Base-by-base conservation (phyloP, 2,113 vertebrate species). In the Erpornis zantholeuca region DNA sequence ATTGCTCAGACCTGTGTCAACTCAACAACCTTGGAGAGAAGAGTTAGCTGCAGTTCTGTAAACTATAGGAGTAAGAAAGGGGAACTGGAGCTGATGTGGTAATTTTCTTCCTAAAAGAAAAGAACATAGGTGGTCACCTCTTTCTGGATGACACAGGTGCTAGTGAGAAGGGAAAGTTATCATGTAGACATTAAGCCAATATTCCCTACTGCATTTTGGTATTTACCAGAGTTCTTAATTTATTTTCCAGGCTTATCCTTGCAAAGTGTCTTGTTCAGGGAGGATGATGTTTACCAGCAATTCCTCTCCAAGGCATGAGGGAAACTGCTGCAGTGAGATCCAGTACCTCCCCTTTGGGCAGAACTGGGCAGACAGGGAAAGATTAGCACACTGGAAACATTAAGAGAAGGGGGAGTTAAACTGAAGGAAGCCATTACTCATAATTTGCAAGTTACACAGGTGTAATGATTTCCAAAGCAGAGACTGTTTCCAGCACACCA, bases 391-490 rank as follows among this genome's bases (percentile, higher is more conserved):
- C 22, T 36, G 66, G 27, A 77, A 94, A 54, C n/a, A 70, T 5
- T 36, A 45, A 40, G 66, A 59, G 40, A 57, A 64, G 12, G 5
- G 14, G 23, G 52, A 45, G 28, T 54, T 84, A 84, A 86, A 61
- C 1, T 16, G 36, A 44, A 95, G 69, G 77, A 94, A 94, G 68
- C 23, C 56, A 85, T 89, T 90, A 76, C 31, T 89, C 93, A 93
- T 38, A 49, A 44, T 68, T 68, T 87, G 19, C 73, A 82, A 94
- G 70, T 71, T 75, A 54, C 18, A 63, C 47, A 89, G 68, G 38
- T 78, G 56, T 71, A 95, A 89, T 40, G 70, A 85, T 84, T 95
- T 95, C 95, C 93, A 91, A 82, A 87, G 70, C 65, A 89, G 78
- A 87, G 31, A 49, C 65, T 76, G 65, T 61, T 89, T 86, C 92